phyloP scores from a whole-genome alignment of 2,113 vertebrate species.

The Callionymus lyra region DNA sequence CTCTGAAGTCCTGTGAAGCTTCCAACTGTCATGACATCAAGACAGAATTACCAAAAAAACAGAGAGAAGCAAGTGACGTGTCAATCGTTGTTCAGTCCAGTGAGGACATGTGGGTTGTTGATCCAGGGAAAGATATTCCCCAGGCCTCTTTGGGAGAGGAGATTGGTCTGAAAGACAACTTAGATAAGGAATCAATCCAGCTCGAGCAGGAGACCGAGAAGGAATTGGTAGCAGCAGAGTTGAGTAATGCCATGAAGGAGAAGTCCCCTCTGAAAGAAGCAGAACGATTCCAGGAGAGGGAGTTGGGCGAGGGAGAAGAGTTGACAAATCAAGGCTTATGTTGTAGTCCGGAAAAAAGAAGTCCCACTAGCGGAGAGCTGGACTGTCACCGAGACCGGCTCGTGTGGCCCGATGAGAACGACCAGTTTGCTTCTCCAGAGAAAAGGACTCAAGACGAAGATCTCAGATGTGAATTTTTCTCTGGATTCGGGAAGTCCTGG shows the following conservation, averaged over 20 bases:
- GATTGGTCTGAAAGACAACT: conserved; percentile 20
- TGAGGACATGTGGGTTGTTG: conserved; percentile 11
- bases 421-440: conserved; percentile 67
- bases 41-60: too few species aligned
- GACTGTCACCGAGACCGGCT: conserved; percentile 54
- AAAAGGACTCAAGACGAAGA: conserved; percentile 44
- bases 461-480: conserved; percentile 54
- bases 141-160: conserved; percentile 32
- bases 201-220: conserved; percentile 39
- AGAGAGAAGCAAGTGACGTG: too few species aligned
- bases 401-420: conserved; percentile 63
- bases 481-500: conserved; percentile 49
- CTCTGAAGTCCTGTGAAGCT: too few species aligned
- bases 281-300: conserved; percentile 15
- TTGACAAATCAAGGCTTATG: conserved; percentile 33
- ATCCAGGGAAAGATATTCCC: conserved; percentile 5
- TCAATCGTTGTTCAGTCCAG: conserved; percentile 8
- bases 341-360: too few species aligned
- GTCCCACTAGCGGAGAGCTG: conserved; percentile 37
- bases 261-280: conserved; percentile 35
- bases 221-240: conserved; percentile 46
- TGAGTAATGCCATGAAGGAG: conserved; percentile 46
- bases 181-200: conserved; percentile 23
- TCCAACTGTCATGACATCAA: too few species aligned
- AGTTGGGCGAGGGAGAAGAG: conserved; percentile 37